A percentile compares a stretch with the other conserved stretches of the same genome.
Evolutionary conservation across 1,140 invertebrate species (phyloP).

Genomic region (Lordiphosa collinella): DNA sequence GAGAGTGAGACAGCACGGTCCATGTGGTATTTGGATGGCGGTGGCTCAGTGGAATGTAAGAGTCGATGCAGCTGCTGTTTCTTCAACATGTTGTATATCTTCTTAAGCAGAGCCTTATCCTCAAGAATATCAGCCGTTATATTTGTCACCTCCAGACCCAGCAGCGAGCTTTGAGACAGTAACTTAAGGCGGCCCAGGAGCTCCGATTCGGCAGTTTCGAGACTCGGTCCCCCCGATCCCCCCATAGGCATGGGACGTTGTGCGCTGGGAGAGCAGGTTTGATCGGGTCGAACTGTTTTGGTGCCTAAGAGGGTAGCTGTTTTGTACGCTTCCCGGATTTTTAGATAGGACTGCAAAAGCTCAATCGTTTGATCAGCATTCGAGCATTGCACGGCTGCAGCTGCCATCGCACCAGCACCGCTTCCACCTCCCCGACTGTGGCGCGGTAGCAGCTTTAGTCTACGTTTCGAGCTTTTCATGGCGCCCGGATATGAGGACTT

Average conservation of each 20-base stretch:
- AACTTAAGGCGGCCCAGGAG: constrained; percentile 33
- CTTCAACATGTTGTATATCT: constrained; percentile 65
- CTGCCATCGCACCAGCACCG: not conserved
- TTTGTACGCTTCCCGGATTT: constrained; percentile 54
- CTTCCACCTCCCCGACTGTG: constrained; percentile 51
- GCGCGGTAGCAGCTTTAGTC: constrained; percentile 80
- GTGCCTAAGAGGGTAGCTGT: constrained; percentile 55
- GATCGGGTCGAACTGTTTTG: constrained; percentile 65
- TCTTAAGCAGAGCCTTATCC: constrained; percentile 58
- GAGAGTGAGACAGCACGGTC: constrained; percentile 42
- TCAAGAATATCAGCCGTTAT: constrained; percentile 48
- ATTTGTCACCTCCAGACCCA: constrained; percentile 14
- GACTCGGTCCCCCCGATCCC: constrained; percentile 7
- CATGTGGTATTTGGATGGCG: constrained; percentile 26
- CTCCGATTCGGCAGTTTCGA: constrained; percentile 1
- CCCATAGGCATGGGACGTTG: constrained; percentile 32
- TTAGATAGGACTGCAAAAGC: constrained; percentile 58
- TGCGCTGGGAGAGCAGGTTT: constrained; percentile 62
- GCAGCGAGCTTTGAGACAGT: constrained; percentile 10
- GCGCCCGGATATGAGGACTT: constrained; percentile 89
- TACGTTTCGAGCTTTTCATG: constrained; percentile 78
- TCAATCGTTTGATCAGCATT: constrained; percentile 53
- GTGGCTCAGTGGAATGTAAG: constrained; percentile 58
- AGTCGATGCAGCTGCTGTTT: constrained; percentile 69
- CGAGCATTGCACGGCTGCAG: constrained; percentile 12